Percentiles rank a stretch among this genome's conserved stretches.
Evolutionary conservation across 2,113 vertebrate species (phyloP).

Genomic region (Dasyornis broadbenti): DNA sequence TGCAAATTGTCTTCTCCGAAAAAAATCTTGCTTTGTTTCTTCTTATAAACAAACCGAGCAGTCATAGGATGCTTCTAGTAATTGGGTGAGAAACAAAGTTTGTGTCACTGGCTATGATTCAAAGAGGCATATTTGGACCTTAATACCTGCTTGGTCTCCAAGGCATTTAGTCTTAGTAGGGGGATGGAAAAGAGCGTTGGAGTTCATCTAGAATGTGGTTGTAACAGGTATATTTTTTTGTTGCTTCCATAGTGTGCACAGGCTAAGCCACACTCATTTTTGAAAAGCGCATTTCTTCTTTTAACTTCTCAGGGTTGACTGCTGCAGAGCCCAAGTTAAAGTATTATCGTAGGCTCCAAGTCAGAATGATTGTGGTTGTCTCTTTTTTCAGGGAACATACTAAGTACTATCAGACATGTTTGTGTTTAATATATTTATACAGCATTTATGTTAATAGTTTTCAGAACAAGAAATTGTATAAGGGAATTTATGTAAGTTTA

Average conservation of each 20-base stretch:
- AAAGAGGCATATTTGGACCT: not conserved
- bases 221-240: not conserved
- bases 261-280: not conserved
- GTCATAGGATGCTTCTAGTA: not conserved
- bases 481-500: not conserved
- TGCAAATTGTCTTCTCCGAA: not conserved
- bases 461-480: not conserved
- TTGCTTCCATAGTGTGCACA: not conserved
- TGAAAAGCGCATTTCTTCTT: not conserved
- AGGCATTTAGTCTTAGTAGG: not conserved
- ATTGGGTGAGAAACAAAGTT: not conserved
- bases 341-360: not conserved
- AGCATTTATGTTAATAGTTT: not conserved
- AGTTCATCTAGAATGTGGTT: not conserved
- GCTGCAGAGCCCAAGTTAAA: not conserved
- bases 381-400: not conserved
- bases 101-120: not conserved
- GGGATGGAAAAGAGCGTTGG: not conserved
- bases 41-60: not conserved
- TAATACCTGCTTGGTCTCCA: not conserved
- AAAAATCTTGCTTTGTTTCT: not conserved
- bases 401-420: not conserved
- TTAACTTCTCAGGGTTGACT: not conserved
- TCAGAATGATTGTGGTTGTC: fast-evolving
- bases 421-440: not conserved